A percentile compares a stretch with the other conserved stretches of the same genome.
phyloP scores from a whole-genome alignment of 1,140 invertebrate genomes.

The Drosophila insularis region DNA sequence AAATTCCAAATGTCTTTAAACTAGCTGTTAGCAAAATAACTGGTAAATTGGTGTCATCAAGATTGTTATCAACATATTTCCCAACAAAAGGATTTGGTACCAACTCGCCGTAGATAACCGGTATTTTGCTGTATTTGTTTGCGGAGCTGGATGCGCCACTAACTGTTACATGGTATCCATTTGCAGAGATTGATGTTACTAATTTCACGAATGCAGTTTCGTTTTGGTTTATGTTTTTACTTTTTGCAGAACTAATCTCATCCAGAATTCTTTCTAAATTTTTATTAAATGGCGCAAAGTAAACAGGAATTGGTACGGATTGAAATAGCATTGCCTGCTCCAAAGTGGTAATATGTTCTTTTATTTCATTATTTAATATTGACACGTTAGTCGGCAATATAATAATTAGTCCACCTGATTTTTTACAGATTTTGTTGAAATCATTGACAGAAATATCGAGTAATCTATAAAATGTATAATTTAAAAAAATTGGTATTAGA shows the following conservation, averaged over 20 bases:
- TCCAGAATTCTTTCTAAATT: constrained; percentile 90
- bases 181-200: constrained; percentile 93
- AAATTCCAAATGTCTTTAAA: constrained; percentile 94
- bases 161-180: constrained; percentile 94
- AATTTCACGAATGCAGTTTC: constrained; percentile 90
- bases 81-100: constrained; percentile 77
- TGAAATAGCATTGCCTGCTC: constrained; percentile 92
- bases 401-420: constrained; percentile 93
- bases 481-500: background rate
- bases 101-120: constrained; percentile 93
- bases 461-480: constrained; percentile 83
- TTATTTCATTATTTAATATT: constrained; percentile 86
- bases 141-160: constrained; percentile 86
- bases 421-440: constrained; percentile 89
- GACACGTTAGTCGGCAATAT: constrained; percentile 91
- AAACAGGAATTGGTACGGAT: constrained; percentile 93
- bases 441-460: constrained; percentile 90
- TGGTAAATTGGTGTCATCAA: constrained; percentile 89
- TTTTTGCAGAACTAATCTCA: constrained; percentile 87
- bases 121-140: constrained; percentile 91
- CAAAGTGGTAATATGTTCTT: constrained; percentile 90
- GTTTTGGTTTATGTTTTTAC: constrained; percentile 44
- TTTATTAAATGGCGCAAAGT: constrained; percentile 90
- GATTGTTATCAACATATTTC: constrained; percentile 88
- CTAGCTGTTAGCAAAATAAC: constrained; percentile 95